Conservation (phyloP, 2,797 vertebrate genomes). For the Vireo griseus region DNA sequence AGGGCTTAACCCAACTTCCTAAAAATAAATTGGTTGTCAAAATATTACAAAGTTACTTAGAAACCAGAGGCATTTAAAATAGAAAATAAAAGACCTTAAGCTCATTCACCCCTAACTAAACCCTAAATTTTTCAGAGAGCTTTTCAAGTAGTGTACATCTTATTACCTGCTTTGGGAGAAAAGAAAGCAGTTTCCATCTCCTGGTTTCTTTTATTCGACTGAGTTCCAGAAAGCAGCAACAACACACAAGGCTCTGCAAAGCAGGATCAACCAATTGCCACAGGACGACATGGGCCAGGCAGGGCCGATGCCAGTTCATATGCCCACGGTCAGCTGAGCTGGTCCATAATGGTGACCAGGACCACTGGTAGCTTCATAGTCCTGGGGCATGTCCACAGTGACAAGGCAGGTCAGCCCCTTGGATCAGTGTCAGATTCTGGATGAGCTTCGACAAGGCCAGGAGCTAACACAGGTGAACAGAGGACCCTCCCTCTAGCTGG, state of each 20-base stretch:
- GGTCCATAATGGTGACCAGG: not conserved
- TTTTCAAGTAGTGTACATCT: not conserved
- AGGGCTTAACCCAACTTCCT: rapidly evolving
- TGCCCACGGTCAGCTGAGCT: not conserved
- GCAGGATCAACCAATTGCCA: not conserved
- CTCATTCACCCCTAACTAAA: not conserved
- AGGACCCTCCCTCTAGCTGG: rapidly evolving
- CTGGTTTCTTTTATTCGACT: not conserved
- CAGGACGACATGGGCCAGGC: too few relatives aligned
- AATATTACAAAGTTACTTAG: not conserved
- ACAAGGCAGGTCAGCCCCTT: not conserved
- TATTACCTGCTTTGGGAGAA: not conserved
- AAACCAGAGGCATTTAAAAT: not conserved
- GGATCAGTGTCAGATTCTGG: not conserved
- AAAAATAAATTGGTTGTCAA: not conserved
- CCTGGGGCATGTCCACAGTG: rapidly evolving
- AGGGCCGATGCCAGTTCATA: rapidly evolving
- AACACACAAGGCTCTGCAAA: not conserved
- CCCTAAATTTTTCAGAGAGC: not conserved
- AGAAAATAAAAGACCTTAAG: not conserved
- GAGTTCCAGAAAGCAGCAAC: not conserved
- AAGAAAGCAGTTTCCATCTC: not conserved
- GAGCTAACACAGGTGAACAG: rapidly evolving
- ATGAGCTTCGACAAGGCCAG: not conserved
- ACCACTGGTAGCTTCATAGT: rapidly evolving